These are phyloP conservation scores for Arrhamphus sclerolepis DNA, from an alignment of 2,797 vertebrate genomes.

Conservation along the genomic window DNA sequence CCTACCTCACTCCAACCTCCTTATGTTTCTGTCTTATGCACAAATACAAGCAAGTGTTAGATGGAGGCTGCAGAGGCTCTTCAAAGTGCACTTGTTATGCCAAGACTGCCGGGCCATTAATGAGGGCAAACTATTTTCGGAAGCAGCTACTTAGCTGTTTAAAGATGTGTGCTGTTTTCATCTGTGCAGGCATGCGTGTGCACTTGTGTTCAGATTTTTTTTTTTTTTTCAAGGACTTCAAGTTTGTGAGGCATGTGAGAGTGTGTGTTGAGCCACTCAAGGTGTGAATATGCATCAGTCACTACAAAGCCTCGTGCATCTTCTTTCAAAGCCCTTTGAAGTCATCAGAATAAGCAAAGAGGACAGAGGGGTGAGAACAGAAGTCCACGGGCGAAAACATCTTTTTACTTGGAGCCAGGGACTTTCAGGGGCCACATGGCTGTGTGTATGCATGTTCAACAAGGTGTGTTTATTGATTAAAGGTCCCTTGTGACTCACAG, in stretches of 20 bases:
- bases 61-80: constrained; percentile 63
- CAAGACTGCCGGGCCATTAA: constrained; percentile 71
- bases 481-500: constrained; percentile 8
- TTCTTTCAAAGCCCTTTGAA: constrained; percentile 59
- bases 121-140: constrained; percentile 76
- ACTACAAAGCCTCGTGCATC: constrained; percentile 50
- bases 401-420: constrained; percentile 14
- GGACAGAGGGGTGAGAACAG: constrained; percentile 39
- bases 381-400: constrained; percentile 17
- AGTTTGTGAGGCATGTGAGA: constrained; percentile 13
- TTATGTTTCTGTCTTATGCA: constrained; percentile 44
- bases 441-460: constrained; percentile 25
- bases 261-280: constrained; percentile 16
- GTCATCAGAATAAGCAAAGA: constrained; percentile 52
- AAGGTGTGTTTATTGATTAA: constrained; percentile 49
- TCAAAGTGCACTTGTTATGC: constrained; percentile 74
- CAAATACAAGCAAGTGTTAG: constrained; percentile 62
- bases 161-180: constrained; percentile 37
- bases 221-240: constrained; percentile 49
- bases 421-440: constrained; percentile 30
- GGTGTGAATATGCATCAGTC: constrained; percentile 71
- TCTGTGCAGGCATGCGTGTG: not conserved
- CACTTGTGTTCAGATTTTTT: constrained; percentile 29
- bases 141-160: constrained; percentile 65
- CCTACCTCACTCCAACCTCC: not conserved